Base-by-base conservation (phyloP, 2,113 vertebrate genomes). In the Columba livia region DNA sequence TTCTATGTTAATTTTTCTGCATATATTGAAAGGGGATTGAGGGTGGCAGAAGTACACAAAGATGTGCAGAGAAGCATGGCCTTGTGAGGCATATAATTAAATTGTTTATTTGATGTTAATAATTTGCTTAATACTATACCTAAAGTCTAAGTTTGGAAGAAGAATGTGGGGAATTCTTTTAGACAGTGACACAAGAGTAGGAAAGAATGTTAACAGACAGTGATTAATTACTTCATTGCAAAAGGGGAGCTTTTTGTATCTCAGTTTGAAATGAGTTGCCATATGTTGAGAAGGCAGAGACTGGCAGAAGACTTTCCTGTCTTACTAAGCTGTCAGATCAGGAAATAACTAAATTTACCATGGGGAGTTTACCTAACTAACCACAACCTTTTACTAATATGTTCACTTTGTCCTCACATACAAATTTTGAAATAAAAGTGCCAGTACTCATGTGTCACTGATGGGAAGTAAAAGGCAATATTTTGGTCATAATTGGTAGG, bases 321-420 rank as follows among this genome's bases (percentile, higher is more conserved):
- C 81, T 96, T 94, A 95, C 89, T 90, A 83, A 96, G 79, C 25
- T 90, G 64, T 93, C 88, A 96, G 92, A 79, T 91, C 75, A 94
- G 95, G 88, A 97, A 95, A 91, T 97, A 95, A 94, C 93, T 94
- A 89, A 89, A 94, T 79, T 94, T 97, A 94, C 93, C 90, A 72
- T 14, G 18, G 94, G 96, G 94, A 97, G 95, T 96, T 96, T 95
- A 97, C 96, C 94, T 97, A 95, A 64, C 72, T 88, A 97, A 97
- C 95, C 97, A 96, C 91, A 91, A 90, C 79, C 90, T 96, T 94
- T 93, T 91, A 86, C 89, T 91, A 67, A 65, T 90, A 18, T 71
- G 89, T 94, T 89, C 89, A n/a, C 56, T 95, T 85, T 79, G 90
- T 93, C 88, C 84, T 95, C 62, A 65, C 85, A 90, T 89, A 90